Conservation (phyloP, 30 jellyfish, hydroid and myxozoan genomes). For the Cassiopea andromeda region DNA sequence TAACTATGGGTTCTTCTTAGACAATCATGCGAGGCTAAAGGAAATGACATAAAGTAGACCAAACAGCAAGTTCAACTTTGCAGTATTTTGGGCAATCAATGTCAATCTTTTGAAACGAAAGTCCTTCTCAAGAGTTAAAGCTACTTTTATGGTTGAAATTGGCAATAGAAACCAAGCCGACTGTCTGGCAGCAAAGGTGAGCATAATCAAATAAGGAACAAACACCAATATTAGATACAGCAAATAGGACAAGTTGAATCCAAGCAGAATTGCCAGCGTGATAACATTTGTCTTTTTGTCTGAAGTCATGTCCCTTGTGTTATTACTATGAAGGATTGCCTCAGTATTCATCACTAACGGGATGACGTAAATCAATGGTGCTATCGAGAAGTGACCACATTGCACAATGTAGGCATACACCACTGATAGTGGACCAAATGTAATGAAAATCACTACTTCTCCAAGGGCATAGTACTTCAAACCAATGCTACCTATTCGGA, state of each 20-base stretch:
- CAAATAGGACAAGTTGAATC: constrained; percentile 59
- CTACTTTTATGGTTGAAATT: constrained; percentile 55
- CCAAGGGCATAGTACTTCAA: constrained; percentile 92
- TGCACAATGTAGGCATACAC: constrained; percentile 81
- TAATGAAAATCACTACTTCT: constrained; percentile 78
- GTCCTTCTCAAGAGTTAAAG: constrained; percentile 68
- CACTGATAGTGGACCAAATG: constrained; percentile 91
- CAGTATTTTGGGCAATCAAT: constrained; percentile 78
- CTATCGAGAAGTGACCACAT: constrained; percentile 41
- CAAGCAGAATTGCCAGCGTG: constrained; percentile 84
- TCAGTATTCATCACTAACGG: constrained; percentile 92
- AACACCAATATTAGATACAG: constrained; percentile 59
- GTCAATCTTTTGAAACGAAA: constrained; percentile 57
- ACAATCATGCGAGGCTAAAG: background rate
- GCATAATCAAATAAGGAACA: constrained; percentile 72
- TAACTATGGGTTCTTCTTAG: background rate
- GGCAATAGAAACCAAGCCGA: constrained; percentile 73
- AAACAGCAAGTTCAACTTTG: constrained; percentile 81
- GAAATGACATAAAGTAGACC: constrained; percentile 71
- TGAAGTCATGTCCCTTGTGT: constrained; percentile 78
- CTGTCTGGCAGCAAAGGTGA: constrained; percentile 34
- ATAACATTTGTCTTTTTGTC: constrained; percentile 72
- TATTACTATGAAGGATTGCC: constrained; percentile 93
- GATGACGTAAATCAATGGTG: constrained; percentile 69
- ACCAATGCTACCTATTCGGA: constrained; percentile 92